Percentiles rank a stretch among this genome's conserved stretches.
Conservation (phyloP, 2,888 invertebrate genomes). For the Agrenia bidenticulata region DNA sequence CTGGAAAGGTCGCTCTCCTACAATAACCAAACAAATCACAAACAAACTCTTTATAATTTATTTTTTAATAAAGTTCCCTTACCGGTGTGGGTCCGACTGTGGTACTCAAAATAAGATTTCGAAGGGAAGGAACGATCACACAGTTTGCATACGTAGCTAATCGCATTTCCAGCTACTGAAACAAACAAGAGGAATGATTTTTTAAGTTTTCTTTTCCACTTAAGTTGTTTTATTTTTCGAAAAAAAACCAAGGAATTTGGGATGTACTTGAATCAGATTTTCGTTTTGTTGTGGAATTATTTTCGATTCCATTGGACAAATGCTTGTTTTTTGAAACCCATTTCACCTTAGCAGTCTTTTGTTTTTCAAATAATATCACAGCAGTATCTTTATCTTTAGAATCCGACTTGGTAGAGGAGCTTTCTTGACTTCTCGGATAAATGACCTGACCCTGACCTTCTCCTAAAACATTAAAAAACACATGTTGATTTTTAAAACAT, state of each 20-base stretch:
- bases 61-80: neutral
- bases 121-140: constrained; percentile 17
- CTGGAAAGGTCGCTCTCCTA: constrained; percentile 27
- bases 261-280: no score
- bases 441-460: no score
- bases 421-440: no score
- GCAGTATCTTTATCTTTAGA: no score
- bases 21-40: neutral
- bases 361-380: no score
- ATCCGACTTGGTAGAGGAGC: no score
- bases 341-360: neutral
- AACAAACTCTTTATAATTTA: neutral
- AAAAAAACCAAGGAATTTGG: neutral
- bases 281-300: no score
- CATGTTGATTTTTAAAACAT: no score
- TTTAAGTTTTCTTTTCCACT: neutral
- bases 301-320: neutral
- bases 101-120: constrained; percentile 23
- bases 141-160: constrained; percentile 11
- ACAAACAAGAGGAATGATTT: no score
- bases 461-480: no score
- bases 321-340: constrained; percentile 13
- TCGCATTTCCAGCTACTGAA: no score
- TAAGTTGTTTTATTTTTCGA: neutral
- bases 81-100: constrained; percentile 25